These are phyloP conservation scores for Brachionus asplanchnoidis DNA, from an alignment of 1,140 invertebrate species.

Conservation along the genomic window DNA sequence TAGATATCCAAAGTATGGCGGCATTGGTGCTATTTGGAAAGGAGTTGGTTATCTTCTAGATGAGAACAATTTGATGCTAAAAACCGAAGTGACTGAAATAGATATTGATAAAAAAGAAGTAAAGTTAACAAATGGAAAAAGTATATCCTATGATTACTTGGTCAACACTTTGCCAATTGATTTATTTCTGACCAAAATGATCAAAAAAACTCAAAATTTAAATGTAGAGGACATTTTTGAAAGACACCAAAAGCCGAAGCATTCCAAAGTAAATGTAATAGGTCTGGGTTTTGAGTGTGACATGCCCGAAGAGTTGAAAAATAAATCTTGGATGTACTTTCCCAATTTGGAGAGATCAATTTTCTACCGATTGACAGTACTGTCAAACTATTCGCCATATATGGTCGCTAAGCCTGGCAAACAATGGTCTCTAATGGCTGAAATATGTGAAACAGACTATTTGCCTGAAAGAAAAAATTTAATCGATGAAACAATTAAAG, in stretches of 20 bases:
- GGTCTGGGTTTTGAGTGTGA: conserved; percentile 49
- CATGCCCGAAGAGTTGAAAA: conserved; percentile 47
- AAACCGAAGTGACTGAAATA: conserved; percentile 44
- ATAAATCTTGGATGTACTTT: conserved; percentile 52
- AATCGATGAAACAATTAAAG: conserved; percentile 4
- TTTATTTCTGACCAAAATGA: not conserved
- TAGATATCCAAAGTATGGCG: conserved; percentile 51
- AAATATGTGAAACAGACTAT: conserved; percentile 47
- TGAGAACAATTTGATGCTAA: conserved; percentile 48
- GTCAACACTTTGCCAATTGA: not conserved
- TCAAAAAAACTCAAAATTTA: not conserved
- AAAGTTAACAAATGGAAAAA: not conserved
- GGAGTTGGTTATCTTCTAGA: conserved; percentile 48
- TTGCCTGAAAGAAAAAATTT: conserved; percentile 43
- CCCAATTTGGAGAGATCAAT: conserved; percentile 49
- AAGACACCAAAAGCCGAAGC: not conserved
- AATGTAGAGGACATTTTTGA: not conserved
- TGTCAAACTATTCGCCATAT: conserved; percentile 43
- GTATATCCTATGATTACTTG: not conserved
- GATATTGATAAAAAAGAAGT: conserved; percentile 4
- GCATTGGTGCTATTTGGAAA: conserved; percentile 51
- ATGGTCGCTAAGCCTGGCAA: conserved; percentile 42
- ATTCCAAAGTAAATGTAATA: conserved; percentile 48
- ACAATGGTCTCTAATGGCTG: conserved; percentile 54
- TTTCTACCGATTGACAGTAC: conserved; percentile 52